phyloP scores from a whole-genome alignment of 2,888 invertebrate genomes.

The Epiblema foenella region DNA sequence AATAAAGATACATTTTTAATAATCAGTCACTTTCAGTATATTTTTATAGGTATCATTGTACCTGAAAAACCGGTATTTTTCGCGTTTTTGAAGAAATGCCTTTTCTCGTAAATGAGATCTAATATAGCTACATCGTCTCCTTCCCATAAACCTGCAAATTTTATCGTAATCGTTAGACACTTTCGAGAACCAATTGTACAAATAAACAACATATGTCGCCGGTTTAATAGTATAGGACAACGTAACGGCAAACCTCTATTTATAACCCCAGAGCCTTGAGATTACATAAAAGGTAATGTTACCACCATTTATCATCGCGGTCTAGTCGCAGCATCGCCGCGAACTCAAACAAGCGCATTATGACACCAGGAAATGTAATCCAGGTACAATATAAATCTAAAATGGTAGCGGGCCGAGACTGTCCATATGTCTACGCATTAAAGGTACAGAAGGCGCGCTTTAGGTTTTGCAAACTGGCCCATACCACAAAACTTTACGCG shows the following conservation, averaged over 20 bases:
- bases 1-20: background rate
- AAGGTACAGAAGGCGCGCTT: constrained; percentile 22
- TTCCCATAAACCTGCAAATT: too few relatives aligned
- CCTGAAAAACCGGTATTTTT: too few relatives aligned
- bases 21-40: too few relatives aligned
- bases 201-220: too few relatives aligned
- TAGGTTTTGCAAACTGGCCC: too few relatives aligned
- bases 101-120: too few relatives aligned
- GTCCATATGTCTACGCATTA: background rate
- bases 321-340: constrained; percentile 6
- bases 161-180: too few relatives aligned
- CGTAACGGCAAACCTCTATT: background rate
- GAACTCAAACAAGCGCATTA: constrained; percentile 30
- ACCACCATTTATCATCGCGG: constrained; percentile 36
- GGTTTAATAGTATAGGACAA: background rate
- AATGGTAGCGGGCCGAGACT: constrained; percentile 48
- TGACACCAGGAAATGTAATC: constrained; percentile 41
- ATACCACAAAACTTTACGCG: background rate
- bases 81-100: too few relatives aligned
- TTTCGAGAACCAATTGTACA: too few relatives aligned
- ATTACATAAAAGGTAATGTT: constrained; percentile 39
- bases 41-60: too few relatives aligned
- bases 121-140: too few relatives aligned
- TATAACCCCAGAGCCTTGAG: constrained; percentile 16
- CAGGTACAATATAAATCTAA: constrained; percentile 51